Base-by-base conservation (phyloP, 2,888 invertebrate genomes). In the Clivina fossor region DNA sequence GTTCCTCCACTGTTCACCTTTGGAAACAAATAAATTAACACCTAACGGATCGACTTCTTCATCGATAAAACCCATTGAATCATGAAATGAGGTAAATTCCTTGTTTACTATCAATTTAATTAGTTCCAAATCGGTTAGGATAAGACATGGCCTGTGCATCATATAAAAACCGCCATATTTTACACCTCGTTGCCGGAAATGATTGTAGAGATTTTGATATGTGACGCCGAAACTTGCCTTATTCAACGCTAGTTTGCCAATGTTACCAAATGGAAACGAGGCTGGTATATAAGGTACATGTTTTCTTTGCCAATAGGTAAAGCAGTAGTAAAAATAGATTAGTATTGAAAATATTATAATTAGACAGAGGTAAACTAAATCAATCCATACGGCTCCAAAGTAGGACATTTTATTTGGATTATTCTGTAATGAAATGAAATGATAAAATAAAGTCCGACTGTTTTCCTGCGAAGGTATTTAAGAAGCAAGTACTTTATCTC, bases 41-140 rank as follows among this genome's bases (percentile, higher is more conserved):
- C 79, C 76, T 15, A 84, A 60, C 0, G 78, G 80, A 67, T 84
- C 82, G 2, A 74, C 72, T 7, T 76, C 68, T 40, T 81, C 81
- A 48, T 82, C 80, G 4, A 69, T 71, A 62, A 78, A 80, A n/a
- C 78, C 68, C 0, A 82, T 83, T 44, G 82, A 80, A 56, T 83
- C 81, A 64, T 79, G 77, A 58, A 85, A 85, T 64, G 79, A 71
- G 2, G 71, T 71, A 60, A 82, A 85, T 61, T 84, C 83, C 60
- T 76, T 79, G 20, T 78, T 76, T 62, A 84, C 64, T 13, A 84
- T 71, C 32, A 74, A 71, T 49, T 66, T 66, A 5, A 65, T 37
- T 11, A 62, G 54, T 8, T 68, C 65, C 11, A 65, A 46, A 60
- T 67, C 65, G 3, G 63, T 50, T 4, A 62, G 60, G 4, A 66